These are phyloP conservation scores for Aleiodes leptofemur DNA, from an alignment of 2,888 invertebrate genomes.

Conservation along the genomic window DNA sequence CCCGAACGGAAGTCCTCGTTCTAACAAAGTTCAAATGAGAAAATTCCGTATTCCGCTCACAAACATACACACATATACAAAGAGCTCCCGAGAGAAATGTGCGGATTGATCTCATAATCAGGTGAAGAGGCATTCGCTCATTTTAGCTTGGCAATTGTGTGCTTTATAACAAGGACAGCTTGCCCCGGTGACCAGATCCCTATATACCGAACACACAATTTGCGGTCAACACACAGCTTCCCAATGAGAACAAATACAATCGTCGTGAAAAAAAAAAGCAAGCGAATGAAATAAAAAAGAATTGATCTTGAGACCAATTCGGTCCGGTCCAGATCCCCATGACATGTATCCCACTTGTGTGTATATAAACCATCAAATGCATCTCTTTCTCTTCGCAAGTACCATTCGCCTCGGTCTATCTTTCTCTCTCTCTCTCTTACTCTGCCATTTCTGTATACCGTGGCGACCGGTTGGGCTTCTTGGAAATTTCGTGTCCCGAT, in stretches of 20 bases:
- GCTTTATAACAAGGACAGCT: too few relatives aligned
- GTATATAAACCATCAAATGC: constrained; percentile 24
- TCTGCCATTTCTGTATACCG: too few relatives aligned
- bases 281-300: not conserved
- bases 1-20: constrained; percentile 19
- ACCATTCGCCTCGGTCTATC: constrained; percentile 15
- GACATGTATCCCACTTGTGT: constrained; percentile 13
- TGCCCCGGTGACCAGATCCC: too few relatives aligned
- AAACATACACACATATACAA: not conserved
- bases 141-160: too few relatives aligned
- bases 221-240: constrained; percentile 7
- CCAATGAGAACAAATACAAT: constrained; percentile 23
- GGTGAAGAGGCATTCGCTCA: too few relatives aligned
- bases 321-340: constrained; percentile 14
- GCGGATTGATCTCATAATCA: not conserved
- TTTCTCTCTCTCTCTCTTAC: constrained; percentile 18
- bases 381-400: not conserved
- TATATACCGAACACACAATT: constrained; percentile 1
- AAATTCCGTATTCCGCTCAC: not conserved
- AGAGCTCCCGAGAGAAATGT: not conserved
- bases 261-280: not conserved
- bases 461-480: constrained; percentile 58
- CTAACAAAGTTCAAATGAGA: not conserved
- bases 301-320: constrained; percentile 9
- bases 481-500: constrained; percentile 72